Percentiles rank a stretch among this genome's conserved stretches.
Conservation (phyloP, 1,140 invertebrate genomes). For the Zaprionus tsacasi region DNA sequence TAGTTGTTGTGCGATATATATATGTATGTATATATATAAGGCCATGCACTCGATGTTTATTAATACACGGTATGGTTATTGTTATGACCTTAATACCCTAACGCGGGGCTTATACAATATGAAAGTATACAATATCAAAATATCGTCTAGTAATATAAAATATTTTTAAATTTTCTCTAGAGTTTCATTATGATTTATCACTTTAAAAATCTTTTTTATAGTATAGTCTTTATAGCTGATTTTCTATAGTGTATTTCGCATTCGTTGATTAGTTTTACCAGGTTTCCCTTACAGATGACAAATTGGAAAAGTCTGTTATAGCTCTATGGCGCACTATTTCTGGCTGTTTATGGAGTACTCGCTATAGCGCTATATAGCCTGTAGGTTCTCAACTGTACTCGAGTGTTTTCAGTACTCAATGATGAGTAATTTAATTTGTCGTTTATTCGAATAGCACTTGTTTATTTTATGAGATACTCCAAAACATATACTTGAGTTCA, state of each 20-base stretch:
- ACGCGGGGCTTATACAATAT: not conserved
- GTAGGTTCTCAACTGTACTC: conserved; percentile 12
- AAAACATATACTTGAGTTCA: conserved; percentile 77
- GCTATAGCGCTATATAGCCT: not conserved
- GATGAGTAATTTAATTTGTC: conserved; percentile 82
- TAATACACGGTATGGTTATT: conserved; percentile 51
- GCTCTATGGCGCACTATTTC: conserved; percentile 12
- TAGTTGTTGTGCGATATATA: conserved; percentile 35
- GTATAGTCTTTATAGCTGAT: not conserved
- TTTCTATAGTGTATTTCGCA: not conserved
- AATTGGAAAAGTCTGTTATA: conserved; percentile 32
- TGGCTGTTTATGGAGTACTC: conserved; percentile 8
- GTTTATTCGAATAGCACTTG: conserved; percentile 81
- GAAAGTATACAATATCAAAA: not conserved
- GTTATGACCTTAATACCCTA: conserved; percentile 20
- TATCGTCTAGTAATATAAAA: no score
- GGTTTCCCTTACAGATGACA: conserved; percentile 12
- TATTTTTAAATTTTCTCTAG: not conserved
- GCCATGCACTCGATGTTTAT: conserved; percentile 59
- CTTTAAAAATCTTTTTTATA: not conserved
- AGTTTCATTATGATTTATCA: not conserved
- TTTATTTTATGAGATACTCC: conserved; percentile 82
- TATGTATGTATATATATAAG: conserved; percentile 7
- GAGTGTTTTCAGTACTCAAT: conserved; percentile 45
- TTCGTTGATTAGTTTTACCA: not conserved